Conservation (phyloP, 2,113 vertebrate species). For the Sinocyclocheilus grahami region DNA sequence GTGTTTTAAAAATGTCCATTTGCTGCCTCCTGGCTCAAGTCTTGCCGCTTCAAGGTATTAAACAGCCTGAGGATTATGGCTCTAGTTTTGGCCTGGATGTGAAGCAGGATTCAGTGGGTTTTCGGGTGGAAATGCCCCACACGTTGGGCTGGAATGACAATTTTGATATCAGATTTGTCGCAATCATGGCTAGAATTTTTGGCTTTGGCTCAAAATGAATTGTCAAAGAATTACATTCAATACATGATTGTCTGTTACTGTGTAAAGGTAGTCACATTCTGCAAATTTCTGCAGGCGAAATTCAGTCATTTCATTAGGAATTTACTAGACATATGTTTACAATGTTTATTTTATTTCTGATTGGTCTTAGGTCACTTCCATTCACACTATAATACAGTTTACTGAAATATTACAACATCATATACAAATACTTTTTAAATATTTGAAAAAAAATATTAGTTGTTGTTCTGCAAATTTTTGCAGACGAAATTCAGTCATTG, state of each 20-base stretch:
- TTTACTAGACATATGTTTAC: too few relatives aligned
- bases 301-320: too few relatives aligned
- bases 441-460: too few relatives aligned
- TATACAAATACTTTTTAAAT: too few relatives aligned
- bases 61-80: constrained; percentile 35
- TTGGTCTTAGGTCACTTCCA: too few relatives aligned
- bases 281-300: background rate
- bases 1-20: constrained; percentile 56
- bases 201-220: background rate
- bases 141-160: too few relatives aligned
- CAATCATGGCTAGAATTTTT: background rate
- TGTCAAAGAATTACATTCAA: background rate
- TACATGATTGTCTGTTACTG: background rate
- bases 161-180: too few relatives aligned
- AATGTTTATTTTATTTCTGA: too few relatives aligned
- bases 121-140: background rate
- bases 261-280: background rate
- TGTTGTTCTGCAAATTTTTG: background rate
- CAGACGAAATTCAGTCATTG: background rate
- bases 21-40: background rate
- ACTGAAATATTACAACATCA: too few relatives aligned
- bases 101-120: background rate
- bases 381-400: too few relatives aligned
- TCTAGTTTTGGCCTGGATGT: background rate
- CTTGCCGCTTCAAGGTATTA: constrained; percentile 51